A percentile compares a stretch with the other conserved stretches of the same genome.
phyloP scores from a whole-genome alignment of 2,113 vertebrate genomes.

The Poicephalus meyeri region DNA sequence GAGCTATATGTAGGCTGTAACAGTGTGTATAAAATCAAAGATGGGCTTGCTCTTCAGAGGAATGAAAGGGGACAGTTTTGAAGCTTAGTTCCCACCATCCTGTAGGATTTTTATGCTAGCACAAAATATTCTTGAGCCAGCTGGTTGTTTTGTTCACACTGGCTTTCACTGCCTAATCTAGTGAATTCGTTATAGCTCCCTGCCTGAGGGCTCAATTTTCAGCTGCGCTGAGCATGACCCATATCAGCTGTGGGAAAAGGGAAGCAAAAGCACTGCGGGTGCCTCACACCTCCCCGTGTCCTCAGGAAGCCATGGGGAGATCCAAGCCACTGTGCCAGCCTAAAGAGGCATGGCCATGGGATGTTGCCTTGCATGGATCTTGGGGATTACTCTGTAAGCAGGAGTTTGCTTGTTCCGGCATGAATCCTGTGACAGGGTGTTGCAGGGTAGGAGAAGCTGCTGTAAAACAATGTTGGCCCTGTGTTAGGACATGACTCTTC shows the following conservation, averaged over 20 bases:
- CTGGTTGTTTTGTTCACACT: conserved; percentile 53
- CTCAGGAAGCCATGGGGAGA: background rate
- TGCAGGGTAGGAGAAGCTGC: background rate
- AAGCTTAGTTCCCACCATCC: background rate
- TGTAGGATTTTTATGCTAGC: background rate
- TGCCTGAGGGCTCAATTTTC: conserved; percentile 56
- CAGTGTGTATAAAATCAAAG: background rate
- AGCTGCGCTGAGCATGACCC: conserved; percentile 40
- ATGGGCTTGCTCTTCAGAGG: background rate
- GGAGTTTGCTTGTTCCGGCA: accelerated
- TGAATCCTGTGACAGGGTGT: background rate
- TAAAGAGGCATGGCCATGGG: background rate
- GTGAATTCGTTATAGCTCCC: conserved; percentile 57
- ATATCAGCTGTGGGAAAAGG: conserved; percentile 52
- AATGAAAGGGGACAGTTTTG: background rate
- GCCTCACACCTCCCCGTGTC: background rate
- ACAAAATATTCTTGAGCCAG: background rate
- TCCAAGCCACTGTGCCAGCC: accelerated
- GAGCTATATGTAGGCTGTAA: background rate
- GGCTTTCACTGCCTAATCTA: conserved; percentile 52
- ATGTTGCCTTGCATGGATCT: background rate
- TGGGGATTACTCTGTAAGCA: background rate
- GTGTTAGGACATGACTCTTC: background rate
- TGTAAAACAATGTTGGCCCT: background rate
- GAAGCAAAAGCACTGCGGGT: background rate